These are phyloP conservation scores for Tokudaia tokunoshimensis DNA, from an alignment of 2,797 vertebrate species.

Conservation along the genomic window DNA sequence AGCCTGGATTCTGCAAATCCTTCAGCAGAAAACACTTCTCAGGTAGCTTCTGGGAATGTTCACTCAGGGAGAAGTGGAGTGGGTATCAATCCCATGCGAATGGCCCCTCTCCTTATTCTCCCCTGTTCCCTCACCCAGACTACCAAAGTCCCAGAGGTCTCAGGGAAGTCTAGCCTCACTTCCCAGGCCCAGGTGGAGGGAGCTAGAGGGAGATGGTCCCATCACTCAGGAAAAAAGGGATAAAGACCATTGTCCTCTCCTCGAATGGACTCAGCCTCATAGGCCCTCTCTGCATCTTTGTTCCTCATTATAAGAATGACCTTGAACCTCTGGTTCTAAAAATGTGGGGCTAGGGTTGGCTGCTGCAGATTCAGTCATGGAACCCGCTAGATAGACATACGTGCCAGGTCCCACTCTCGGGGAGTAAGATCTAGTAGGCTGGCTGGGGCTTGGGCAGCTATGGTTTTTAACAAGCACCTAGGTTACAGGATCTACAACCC, in stretches of 20 bases:
- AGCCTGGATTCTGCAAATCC: background rate
- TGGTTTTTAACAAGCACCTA: background rate
- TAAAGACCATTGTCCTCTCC: background rate
- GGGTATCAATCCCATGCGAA: background rate
- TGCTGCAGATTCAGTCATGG: background rate
- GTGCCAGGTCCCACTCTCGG: background rate
- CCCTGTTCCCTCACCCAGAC: background rate
- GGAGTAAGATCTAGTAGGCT: background rate
- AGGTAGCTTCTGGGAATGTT: background rate
- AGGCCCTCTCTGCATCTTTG: background rate
- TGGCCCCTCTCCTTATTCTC: background rate
- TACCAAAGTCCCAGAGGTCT: background rate
- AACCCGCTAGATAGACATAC: slow-evolving; percentile 28
- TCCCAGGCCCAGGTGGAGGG: background rate
- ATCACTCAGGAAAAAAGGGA: background rate
- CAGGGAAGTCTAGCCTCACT: background rate
- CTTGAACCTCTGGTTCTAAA: background rate
- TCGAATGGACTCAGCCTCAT: background rate
- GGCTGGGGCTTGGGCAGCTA: background rate
- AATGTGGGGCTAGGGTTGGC: background rate
- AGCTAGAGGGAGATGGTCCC: background rate
- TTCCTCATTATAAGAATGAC: background rate
- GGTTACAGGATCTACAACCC: background rate
- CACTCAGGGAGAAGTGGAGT: background rate
- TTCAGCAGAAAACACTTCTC: slow-evolving; percentile 18